A percentile compares a stretch with the other conserved stretches of the same genome.
Evolutionary conservation across 2,888 invertebrate species (phyloP).

Genomic region (Oxystoma pomonae): DNA sequence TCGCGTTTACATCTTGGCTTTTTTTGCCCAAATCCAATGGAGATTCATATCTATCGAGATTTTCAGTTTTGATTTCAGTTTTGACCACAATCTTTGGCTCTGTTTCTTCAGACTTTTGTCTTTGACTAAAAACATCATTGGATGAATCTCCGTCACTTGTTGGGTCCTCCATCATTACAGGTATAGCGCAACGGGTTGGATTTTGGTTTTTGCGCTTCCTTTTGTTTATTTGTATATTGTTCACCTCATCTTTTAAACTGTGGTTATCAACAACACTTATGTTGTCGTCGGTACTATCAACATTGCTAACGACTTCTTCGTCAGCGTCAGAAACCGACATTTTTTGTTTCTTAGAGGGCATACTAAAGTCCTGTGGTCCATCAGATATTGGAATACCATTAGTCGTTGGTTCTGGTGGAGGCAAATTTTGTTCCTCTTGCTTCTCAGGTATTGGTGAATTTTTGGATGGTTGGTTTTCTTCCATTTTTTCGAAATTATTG

Average conservation of each 20-base stretch:
- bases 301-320: slow-evolving; percentile 55
- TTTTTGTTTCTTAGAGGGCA: slow-evolving; percentile 60
- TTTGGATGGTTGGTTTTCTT: background rate
- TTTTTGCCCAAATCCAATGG: slow-evolving; percentile 47
- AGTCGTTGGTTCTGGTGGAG: background rate
- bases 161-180: slow-evolving; percentile 53
- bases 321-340: slow-evolving; percentile 54
- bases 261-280: slow-evolving; percentile 54
- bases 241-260: slow-evolving; percentile 54
- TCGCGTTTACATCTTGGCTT: slow-evolving; percentile 47
- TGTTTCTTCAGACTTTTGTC: slow-evolving; percentile 28
- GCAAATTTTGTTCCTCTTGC: slow-evolving; percentile 27
- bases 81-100: slow-evolving; percentile 26
- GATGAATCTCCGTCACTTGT: slow-evolving; percentile 59
- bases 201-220: slow-evolving; percentile 86
- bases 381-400: slow-evolving; percentile 40
- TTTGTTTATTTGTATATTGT: slow-evolving; percentile 60
- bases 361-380: slow-evolving; percentile 66
- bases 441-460: slow-evolving; percentile 31
- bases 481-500: slow-evolving; percentile 32
- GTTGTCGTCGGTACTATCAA: slow-evolving; percentile 63
- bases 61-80: slow-evolving; percentile 10
- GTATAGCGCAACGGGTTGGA: slow-evolving; percentile 74
- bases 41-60: slow-evolving; percentile 36
- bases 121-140: slow-evolving; percentile 48